Conservation (phyloP, 2,113 vertebrate species). For the cat (Felis catus) region F.catus_Fca126_mat1.0 CM031415.1:171729001-171729500, state of each 20-base stretch:
- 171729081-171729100: conserved; percentile 26
- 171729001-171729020: neutral
- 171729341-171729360: neutral
- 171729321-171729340: conserved; percentile 28
- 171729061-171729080: conserved; percentile 35
- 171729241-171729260: conserved; percentile 13
- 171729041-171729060: neutral
- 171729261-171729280: neutral
- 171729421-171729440: conserved; percentile 38
- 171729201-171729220: neutral
- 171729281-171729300: neutral
- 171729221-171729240: neutral
- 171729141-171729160: conserved; percentile 31
- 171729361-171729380: neutral
- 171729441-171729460: conserved; percentile 32
- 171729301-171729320: neutral
- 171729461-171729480: neutral
- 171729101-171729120: conserved; percentile 15
- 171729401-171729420: conserved; percentile 44
- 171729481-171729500: neutral
- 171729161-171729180: neutral
- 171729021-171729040: neutral
- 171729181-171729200: conserved; percentile 6
- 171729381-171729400: neutral
- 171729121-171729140: neutral